Evolutionary conservation across 2,888 invertebrate species (phyloP).

Genomic region (Ophioninae sp.): DNA sequence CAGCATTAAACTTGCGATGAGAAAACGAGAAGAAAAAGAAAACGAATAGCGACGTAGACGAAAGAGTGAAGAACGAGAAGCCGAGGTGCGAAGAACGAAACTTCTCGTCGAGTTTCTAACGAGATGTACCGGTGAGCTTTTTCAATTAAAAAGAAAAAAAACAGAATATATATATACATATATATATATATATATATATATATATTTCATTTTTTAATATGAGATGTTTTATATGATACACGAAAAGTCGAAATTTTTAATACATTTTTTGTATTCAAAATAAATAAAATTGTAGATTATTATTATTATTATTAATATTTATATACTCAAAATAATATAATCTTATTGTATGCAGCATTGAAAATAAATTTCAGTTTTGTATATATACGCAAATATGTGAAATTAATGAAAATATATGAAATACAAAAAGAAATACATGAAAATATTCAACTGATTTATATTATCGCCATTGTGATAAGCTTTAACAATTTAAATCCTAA

Average conservation of each 20-base stretch:
- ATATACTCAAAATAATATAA: too few relatives aligned
- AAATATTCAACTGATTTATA: too few relatives aligned
- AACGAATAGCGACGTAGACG: slow-evolving; percentile 52
- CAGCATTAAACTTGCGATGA: slow-evolving; percentile 27
- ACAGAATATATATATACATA: slow-evolving; percentile 39
- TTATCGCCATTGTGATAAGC: too few relatives aligned
- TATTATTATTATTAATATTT: too few relatives aligned
- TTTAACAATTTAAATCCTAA: too few relatives aligned
- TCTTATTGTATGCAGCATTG: too few relatives aligned
- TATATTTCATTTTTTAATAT: background rate
- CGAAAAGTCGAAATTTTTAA: too few relatives aligned
- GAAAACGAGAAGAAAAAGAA: slow-evolving; percentile 39
- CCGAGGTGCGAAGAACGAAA: slow-evolving; percentile 58
- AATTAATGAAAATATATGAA: background rate
- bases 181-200: background rate
- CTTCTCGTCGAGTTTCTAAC: slow-evolving; percentile 73
- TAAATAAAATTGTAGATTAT: too few relatives aligned
- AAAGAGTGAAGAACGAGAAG: slow-evolving; percentile 51
- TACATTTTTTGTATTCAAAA: too few relatives aligned
- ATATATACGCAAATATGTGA: background rate
- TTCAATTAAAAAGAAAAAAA: slow-evolving; percentile 26
- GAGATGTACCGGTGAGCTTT: slow-evolving; percentile 66
- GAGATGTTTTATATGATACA: too few relatives aligned
- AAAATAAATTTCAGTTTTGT: too few relatives aligned
- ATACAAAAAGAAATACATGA: too few relatives aligned